Evolutionary conservation across 2,113 vertebrate genomes (phyloP).

Genomic region (Perca schrenkii): DNA sequence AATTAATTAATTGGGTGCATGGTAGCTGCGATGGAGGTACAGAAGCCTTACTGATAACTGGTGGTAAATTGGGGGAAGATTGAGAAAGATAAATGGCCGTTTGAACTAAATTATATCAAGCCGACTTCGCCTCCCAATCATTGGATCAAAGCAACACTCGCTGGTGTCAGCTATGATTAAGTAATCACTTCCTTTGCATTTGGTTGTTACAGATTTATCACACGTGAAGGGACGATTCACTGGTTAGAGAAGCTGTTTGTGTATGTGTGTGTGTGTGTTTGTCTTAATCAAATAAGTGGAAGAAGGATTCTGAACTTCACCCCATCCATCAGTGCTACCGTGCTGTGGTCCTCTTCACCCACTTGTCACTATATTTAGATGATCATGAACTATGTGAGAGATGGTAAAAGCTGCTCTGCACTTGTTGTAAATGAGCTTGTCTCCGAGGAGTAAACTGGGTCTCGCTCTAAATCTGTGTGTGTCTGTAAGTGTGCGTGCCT

Average conservation of each 20-base stretch:
- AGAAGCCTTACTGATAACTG: conserved; percentile 43
- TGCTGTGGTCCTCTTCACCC: conserved; percentile 32
- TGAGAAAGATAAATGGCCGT: conserved; percentile 58
- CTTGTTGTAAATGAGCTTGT: conserved; percentile 65
- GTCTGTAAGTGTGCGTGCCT: conserved; percentile 29
- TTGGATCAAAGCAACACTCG: conserved; percentile 43
- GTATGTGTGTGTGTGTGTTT: conserved; percentile 11
- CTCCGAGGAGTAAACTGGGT: conserved; percentile 45
- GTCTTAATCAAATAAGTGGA: conserved; percentile 43
- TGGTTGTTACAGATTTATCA: conserved; percentile 30
- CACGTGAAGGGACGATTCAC: conserved; percentile 26
- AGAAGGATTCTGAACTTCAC: conserved; percentile 8
- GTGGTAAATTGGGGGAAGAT: conserved; percentile 36
- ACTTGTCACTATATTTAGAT: conserved; percentile 71
- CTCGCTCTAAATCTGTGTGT: conserved; percentile 18
- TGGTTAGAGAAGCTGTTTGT: conserved; percentile 24
- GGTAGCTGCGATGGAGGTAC: conserved; percentile 16
- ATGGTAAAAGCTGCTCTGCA: conserved; percentile 49
- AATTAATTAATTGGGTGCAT: conserved; percentile 48
- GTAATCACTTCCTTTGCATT: conserved; percentile 44
- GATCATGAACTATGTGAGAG: conserved; percentile 47
- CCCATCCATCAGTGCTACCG: conserved; percentile 55
- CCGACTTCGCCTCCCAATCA: conserved; percentile 47
- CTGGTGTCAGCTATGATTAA: conserved; percentile 53
- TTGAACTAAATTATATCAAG: conserved; percentile 52